Conservation (phyloP, 2,797 vertebrate species). For the Labroides dimidiatus region DNA sequence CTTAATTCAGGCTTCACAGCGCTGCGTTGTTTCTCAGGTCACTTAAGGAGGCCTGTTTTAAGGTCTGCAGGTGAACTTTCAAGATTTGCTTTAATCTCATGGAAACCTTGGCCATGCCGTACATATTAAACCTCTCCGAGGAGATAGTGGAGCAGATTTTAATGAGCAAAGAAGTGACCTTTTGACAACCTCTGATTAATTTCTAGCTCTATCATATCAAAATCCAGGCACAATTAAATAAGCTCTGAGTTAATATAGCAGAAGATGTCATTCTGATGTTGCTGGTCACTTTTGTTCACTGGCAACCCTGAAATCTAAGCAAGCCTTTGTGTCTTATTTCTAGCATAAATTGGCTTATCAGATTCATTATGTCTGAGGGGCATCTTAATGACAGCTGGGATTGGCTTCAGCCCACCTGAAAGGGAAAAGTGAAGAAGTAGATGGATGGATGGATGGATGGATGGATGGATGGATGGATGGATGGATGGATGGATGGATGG, state of each 20-base stretch:
- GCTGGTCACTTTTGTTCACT: background rate
- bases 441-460: too few species aligned
- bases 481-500: too few species aligned
- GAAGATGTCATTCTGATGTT: background rate
- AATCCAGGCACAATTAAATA: background rate
- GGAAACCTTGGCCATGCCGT: background rate
- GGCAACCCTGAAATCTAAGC: too few species aligned
- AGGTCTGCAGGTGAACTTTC: slow-evolving; percentile 37
- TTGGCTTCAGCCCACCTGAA: too few species aligned
- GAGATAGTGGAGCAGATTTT: slow-evolving; percentile 10
- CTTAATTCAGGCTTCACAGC: slow-evolving; percentile 44
- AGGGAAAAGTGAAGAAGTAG: too few species aligned
- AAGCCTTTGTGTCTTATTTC: too few species aligned
- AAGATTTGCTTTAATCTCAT: slow-evolving; percentile 24
- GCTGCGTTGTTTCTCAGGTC: slow-evolving; percentile 29
- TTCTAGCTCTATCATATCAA: background rate
- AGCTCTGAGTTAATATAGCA: background rate
- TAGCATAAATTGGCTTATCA: too few species aligned
- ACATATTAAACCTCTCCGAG: slow-evolving; percentile 1
- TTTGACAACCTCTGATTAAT: background rate
- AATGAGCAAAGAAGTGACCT: slow-evolving; percentile 3
- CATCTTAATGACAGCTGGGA: too few species aligned
- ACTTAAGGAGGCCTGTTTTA: slow-evolving; percentile 28
- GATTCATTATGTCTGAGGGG: too few species aligned
- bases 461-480: too few species aligned